Evolutionary conservation across 2,797 vertebrate genomes (phyloP), one percentile per base, ranked within the genome.

Genomic region (Paedocypris micromegethes): DNA sequence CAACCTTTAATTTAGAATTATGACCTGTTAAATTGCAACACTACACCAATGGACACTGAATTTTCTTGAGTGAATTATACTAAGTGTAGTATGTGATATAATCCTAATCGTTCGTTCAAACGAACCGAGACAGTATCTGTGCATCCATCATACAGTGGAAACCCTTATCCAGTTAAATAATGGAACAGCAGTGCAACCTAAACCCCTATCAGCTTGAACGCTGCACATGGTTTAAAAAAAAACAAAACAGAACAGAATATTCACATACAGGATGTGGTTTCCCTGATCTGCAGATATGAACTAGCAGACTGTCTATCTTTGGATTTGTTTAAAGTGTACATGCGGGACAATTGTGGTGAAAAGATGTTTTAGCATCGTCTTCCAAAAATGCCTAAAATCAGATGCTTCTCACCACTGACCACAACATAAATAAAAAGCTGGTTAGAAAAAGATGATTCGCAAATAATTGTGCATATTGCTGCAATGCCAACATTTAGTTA

Each of bases 151-250:
- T 85, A 87, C 57, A 87, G 83, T 83, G 80, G 83, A 90, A 89
- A 88, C 82, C 84, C 83, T 84, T 86, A 88, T 88, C 87, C 87
- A 86, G 89, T 88, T 91, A 87, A 91, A 91, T 90, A 89, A 91
- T 91, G 89, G 80, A 91, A 87, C 72, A 90, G 88, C 45, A 63
- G 78, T 89, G 90, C 87, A 91, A 90, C 88, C 86, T 78, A 88
- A 88, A 83, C 88, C 88, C 23, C 70, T 85, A 84, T 88, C 81
- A 76, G 88, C 82, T 70, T 83, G 86, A 77, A 84, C 87, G 86
- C 83, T 83, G 76, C 79, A 75, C 52, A 66, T 79, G 58, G 73
- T 74, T 74, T 77, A 23, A 74, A 64, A 69, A 75, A 37, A 75
- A 66, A 9, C 42, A 70, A 60, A 58, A 48, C 62, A 72, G 45